Conservation (phyloP, 1,140 invertebrate genomes). For the Nomia melanderi region DNA sequence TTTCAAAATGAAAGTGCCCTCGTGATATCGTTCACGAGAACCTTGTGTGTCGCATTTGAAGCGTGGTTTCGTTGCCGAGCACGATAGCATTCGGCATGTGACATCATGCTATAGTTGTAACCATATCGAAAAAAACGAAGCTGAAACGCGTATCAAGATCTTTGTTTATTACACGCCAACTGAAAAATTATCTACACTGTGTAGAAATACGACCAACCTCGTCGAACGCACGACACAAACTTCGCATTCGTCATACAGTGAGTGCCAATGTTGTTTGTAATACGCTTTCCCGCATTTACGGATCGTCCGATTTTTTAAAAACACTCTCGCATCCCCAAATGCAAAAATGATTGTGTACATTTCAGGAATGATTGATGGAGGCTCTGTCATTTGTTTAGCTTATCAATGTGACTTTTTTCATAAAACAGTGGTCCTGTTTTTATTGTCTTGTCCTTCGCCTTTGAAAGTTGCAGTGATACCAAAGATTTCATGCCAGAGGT, state of each 20-base stretch:
- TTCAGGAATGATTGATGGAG: too few relatives aligned
- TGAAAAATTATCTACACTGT: conserved; percentile 17
- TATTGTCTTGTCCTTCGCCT: neutral
- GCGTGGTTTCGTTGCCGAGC: neutral
- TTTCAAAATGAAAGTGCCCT: conserved; percentile 41
- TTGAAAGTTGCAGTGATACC: neutral
- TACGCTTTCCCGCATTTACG: conserved; percentile 2
- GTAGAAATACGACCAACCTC: neutral
- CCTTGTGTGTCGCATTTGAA: neutral
- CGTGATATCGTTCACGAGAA: conserved; percentile 13
- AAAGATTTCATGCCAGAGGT: neutral
- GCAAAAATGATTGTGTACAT: neutral
- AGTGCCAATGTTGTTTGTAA: conserved; percentile 25
- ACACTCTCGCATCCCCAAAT: conserved; percentile 13
- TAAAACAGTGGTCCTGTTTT: neutral
- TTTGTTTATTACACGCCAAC: conserved; percentile 29
- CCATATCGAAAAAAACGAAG: conserved; percentile 8
- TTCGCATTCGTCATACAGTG: conserved; percentile 30
- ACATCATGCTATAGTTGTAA: conserved; percentile 39
- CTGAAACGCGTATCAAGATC: conserved; percentile 10
- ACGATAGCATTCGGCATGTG: neutral
- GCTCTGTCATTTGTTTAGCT: neutral
- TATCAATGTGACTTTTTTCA: neutral
- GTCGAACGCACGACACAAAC: conserved; percentile 4
- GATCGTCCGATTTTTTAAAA: neutral